A percentile compares a stretch with the other conserved stretches of the same genome.
These are phyloP conservation scores for Dicentrarchus labrax DNA, from an alignment of 2,113 vertebrate genomes.

Conservation along the genomic window DNA sequence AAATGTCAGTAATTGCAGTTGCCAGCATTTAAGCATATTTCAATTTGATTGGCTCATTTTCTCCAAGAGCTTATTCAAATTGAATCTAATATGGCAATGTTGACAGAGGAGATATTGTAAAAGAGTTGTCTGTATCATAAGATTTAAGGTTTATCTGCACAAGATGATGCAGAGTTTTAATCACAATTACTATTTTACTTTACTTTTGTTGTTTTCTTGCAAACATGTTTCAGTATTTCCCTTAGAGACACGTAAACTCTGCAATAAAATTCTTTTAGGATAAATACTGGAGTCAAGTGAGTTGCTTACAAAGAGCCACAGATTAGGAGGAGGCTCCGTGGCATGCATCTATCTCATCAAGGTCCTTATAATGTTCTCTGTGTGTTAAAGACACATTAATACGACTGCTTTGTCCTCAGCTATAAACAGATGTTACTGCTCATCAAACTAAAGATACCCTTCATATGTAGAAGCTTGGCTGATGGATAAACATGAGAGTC, in stretches of 20 bases:
- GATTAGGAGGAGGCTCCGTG: not conserved
- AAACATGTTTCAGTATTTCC: not conserved
- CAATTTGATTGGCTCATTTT: not conserved
- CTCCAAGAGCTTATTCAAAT: not conserved
- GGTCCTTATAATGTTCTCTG: not conserved
- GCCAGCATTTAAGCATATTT: not conserved
- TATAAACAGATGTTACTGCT: slow-evolving; percentile 11
- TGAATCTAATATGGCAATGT: not conserved
- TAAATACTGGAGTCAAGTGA: not conserved
- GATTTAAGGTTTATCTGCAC: not conserved
- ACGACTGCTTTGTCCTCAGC: not conserved
- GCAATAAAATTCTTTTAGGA: not conserved
- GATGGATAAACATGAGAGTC: not conserved
- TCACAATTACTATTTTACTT: not conserved
- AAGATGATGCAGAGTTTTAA: not conserved
- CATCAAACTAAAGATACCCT: not conserved
- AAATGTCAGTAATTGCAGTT: not conserved
- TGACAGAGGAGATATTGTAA: not conserved
- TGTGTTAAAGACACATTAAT: not conserved
- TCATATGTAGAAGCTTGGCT: not conserved
- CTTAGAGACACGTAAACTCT: not conserved
- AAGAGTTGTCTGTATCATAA: not conserved
- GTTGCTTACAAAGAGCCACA: slow-evolving; percentile 6
- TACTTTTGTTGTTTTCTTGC: not conserved
- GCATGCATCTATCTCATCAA: not conserved